Conservation (phyloP, 2,888 invertebrate genomes). For the Nemoura dubitans region DNA sequence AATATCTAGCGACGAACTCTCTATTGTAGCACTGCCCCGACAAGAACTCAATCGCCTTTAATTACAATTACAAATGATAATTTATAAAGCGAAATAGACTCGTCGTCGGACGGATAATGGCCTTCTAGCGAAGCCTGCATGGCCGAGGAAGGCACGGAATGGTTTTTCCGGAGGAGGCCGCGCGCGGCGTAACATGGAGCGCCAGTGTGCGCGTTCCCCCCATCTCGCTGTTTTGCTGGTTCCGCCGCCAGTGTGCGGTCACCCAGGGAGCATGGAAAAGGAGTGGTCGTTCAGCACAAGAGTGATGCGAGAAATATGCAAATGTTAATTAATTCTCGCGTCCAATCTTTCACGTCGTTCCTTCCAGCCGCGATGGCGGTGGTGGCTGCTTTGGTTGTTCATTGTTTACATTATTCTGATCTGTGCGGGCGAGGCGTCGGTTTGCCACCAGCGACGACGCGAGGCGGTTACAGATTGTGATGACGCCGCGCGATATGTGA, state of each 20-base stretch:
- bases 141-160: not conserved
- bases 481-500: not conserved
- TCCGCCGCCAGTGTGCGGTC: not conserved
- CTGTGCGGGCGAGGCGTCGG: not conserved
- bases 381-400: slow-evolving; percentile 26
- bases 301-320: slow-evolving; percentile 52
- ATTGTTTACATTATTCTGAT: slow-evolving; percentile 36
- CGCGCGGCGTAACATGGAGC: not conserved
- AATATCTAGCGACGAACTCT: not conserved
- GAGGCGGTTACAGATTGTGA: not conserved
- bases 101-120: not conserved
- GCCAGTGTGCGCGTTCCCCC: not conserved
- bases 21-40: not conserved
- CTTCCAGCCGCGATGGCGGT: slow-evolving; percentile 14
- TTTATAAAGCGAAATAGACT: slow-evolving; percentile 13
- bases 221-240: not conserved
- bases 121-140: not conserved
- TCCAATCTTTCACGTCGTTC: slow-evolving; percentile 24
- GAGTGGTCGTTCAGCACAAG: slow-evolving; percentile 45
- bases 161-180: not conserved
- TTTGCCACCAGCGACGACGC: not conserved
- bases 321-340: slow-evolving; percentile 49
- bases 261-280: slow-evolving; percentile 45
- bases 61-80: not conserved
- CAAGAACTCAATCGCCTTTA: not conserved